Percentiles rank a stretch among this genome's conserved stretches.
These are phyloP conservation scores for Muraenolepis orangiensis DNA, from an alignment of 2,797 vertebrate genomes.

Conservation along the genomic window DNA sequence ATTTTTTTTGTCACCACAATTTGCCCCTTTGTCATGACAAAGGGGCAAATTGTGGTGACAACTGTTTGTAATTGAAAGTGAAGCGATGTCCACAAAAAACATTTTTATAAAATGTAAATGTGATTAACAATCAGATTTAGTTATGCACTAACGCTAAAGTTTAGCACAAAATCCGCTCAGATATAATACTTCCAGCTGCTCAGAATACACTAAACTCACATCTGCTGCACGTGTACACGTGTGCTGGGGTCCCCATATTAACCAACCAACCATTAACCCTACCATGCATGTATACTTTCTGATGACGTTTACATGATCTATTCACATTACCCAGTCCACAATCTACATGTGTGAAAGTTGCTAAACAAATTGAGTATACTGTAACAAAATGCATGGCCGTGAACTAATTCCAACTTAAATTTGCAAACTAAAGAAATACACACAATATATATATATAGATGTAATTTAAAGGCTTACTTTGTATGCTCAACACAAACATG, in stretches of 20 bases:
- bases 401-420: background rate
- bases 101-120: background rate
- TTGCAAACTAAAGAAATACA: background rate
- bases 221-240: background rate
- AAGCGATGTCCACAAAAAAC: background rate
- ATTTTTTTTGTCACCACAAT: conserved; percentile 2
- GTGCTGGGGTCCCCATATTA: background rate
- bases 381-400: background rate
- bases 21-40: too few relatives aligned
- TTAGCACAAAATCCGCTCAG: background rate
- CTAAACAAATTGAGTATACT: background rate
- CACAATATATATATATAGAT: background rate
- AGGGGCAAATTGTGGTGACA: too few relatives aligned
- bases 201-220: background rate
- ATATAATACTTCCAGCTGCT: background rate
- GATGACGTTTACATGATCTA: background rate
- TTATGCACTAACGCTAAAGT: background rate
- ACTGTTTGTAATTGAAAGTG: too few relatives aligned
- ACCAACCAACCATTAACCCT: too few relatives aligned
- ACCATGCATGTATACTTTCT: background rate
- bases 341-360: background rate
- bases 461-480: background rate
- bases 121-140: background rate
- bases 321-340: background rate
- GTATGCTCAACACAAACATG: too few relatives aligned